Evolutionary conservation across 2,888 invertebrate species (phyloP), one percentile per base, ranked within the genome.

Genomic region (Drosophila quasianomalipes): DNA sequence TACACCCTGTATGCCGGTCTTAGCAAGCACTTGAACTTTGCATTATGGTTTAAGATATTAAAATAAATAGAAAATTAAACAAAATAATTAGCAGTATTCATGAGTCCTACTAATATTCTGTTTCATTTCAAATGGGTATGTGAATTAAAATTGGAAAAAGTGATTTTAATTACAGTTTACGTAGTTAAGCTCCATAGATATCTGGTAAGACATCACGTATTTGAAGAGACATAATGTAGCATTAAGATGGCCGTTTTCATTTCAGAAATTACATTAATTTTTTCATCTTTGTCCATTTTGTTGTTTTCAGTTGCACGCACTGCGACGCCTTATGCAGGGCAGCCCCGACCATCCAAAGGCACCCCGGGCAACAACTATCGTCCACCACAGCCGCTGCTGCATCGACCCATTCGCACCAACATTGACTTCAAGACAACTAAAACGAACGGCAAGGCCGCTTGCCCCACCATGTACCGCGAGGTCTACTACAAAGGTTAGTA

Each of bases 331-430:
- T 93, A 97, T 97, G 97, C 97, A 97, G 93, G 97, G 98, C 77
- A 97, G 97, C 92, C 96, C 96, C 89, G 96, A 96, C 91, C 96
- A 97, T 93, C 97, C 97, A 53, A 97, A 97, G 94, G 97, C 97
- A 62, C 97, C 97, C 30, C 95, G 93, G 98, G 97, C 88, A 98
- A 98, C 95, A 99, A 99, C 95, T 98, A 97, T 94, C 95, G 99
- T 92, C 99, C 99, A 70, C 97, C 97, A 58, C 98, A 98, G 94
- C 97, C 97, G 64, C 95, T 99, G 76, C 97, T 99, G 94, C 98
- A 98, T 94, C 96, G 99, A 87, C 97, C 98, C 68, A 96, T 99
- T 83, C 95, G 99, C 93, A 99, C 99, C 86, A 99, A 99, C 94
- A 99, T 99, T 94, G 98, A 99, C 94, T 98, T 98, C 94, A 97